Base-by-base conservation (phyloP, 2,888 invertebrate species). In the Cataglyphis cursor region DNA sequence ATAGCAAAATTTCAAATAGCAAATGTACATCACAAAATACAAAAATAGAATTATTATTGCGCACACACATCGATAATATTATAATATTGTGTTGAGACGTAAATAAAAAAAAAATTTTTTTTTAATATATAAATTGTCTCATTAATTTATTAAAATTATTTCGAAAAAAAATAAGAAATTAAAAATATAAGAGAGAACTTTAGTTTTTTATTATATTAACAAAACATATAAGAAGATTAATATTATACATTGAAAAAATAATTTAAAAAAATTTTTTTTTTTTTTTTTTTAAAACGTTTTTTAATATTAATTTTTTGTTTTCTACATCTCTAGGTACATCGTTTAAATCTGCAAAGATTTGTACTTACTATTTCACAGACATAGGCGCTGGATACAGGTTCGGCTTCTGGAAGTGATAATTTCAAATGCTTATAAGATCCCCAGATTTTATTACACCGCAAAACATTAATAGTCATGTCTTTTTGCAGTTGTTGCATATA, bases 351-450 rank as follows among this genome's bases (percentile, higher is more conserved):
- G 3, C 10, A 64, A 41, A 21, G 0, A 41, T 38, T 65, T 65
- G 4, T 62, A 10, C 3, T 24, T 41, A 65, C 38, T 21, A 1
- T 65, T 65, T 65, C 38, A 8, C 15, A 15, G 12, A 65, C 38
- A 3, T 65, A 21, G 12, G 38, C 38, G 6, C 38, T 6, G 0
- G 15, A 5, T 38, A 41, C 64, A 65, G 0, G 15, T 21, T 15
- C 8, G 0, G 21, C 4, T 65, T 38, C 3, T 10, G 3, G 3
- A 38, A 0, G 15, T 0, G 64, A 8, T 15, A 65, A 21, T 65
- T 15, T 12, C 21, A 98, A 94, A 95, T 99, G 98, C n/a, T 98
- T 96, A 94, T 98, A 98, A 1, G 97, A 97, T 28, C 98, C 97
- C 97, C 95, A 97, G 91, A 95, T 94, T 12, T 96, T 96, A 95